phyloP scores from a whole-genome alignment of 2,888 invertebrate species.

The Acleris laterana region DNA sequence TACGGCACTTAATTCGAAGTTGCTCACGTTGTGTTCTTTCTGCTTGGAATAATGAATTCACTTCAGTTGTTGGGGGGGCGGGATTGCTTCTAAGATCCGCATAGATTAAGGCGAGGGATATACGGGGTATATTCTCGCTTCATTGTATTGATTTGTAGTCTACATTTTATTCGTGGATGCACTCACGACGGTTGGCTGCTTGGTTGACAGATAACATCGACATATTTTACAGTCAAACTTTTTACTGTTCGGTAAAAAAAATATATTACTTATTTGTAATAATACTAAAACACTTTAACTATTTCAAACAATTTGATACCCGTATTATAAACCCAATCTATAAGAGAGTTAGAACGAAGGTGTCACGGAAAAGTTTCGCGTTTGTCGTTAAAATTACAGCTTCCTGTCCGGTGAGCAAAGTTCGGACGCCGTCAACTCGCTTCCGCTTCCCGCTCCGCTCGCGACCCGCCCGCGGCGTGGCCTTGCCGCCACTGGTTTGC shows the following conservation, averaged over 20 bases:
- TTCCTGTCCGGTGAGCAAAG: constrained; percentile 53
- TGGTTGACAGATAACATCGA: too few relatives aligned
- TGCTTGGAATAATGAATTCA: constrained; percentile 47
- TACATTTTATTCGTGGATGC: too few relatives aligned
- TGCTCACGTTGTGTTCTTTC: constrained; percentile 46
- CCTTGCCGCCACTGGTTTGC: not conserved
- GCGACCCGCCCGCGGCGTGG: constrained; percentile 7
- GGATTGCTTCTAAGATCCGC: constrained; percentile 31
- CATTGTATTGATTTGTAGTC: constrained; percentile 12
- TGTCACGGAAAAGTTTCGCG: constrained; percentile 55
- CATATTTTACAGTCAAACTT: too few relatives aligned
- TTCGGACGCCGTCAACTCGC: constrained; percentile 43
- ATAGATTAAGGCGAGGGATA: constrained; percentile 25
- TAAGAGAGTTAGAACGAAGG: constrained; percentile 39
- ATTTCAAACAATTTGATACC: not conserved
- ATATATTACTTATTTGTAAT: too few relatives aligned
- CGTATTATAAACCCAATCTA: not conserved
- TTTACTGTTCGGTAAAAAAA: too few relatives aligned
- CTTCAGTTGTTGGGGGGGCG: constrained; percentile 39
- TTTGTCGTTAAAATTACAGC: constrained; percentile 70
- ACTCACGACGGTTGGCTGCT: too few relatives aligned
- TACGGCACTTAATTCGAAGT: constrained; percentile 51
- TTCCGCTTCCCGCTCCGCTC: constrained; percentile 32
- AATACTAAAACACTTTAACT: too few relatives aligned
- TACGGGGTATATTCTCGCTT: constrained; percentile 13